These are phyloP conservation scores for Lonchura striata DNA, from an alignment of 2,113 vertebrate genomes.

Conservation along the genomic window DNA sequence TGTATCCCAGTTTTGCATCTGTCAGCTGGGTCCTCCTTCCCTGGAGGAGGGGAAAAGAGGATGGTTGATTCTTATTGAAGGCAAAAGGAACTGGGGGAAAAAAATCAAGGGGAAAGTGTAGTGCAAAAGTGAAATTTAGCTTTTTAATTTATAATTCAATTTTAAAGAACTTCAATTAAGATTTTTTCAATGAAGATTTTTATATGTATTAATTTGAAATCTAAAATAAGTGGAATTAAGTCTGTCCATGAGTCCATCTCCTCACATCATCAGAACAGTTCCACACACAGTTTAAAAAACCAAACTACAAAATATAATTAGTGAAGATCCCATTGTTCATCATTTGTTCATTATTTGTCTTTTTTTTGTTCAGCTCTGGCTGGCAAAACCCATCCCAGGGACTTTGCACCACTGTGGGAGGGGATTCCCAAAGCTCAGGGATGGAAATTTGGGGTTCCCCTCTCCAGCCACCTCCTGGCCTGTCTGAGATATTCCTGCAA, in stretches of 20 bases:
- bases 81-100: background rate
- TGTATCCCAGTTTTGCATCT: rapidly evolving
- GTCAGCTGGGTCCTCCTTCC: background rate
- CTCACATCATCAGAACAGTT: too few relatives aligned
- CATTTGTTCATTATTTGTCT: background rate
- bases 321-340: rapidly evolving
- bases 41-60: background rate
- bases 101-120: background rate
- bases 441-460: background rate
- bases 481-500: background rate
- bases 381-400: background rate
- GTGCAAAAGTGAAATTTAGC: background rate
- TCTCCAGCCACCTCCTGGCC: rapidly evolving
- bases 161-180: background rate
- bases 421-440: rapidly evolving
- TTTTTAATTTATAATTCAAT: background rate
- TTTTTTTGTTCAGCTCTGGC: rapidly evolving
- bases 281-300: background rate
- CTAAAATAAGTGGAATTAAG: background rate
- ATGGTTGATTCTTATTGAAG: background rate
- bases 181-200: background rate
- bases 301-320: background rate
- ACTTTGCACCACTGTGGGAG: rapidly evolving
- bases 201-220: background rate
- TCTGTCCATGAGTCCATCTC: background rate